Evolutionary conservation across 2,888 invertebrate genomes (phyloP), one percentile per base, ranked within the genome.

Genomic region (Thumatha senex): DNA sequence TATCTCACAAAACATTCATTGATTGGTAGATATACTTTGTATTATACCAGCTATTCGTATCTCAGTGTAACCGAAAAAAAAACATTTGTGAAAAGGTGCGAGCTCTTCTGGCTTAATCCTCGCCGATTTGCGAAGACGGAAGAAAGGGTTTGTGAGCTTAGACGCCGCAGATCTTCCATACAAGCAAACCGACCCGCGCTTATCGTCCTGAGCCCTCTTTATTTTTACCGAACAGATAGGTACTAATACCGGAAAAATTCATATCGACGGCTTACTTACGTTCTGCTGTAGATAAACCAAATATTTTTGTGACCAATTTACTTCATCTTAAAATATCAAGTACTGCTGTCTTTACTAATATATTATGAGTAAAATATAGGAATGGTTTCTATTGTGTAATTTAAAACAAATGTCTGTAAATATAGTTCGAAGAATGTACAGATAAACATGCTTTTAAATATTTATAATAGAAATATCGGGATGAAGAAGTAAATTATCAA

Each of bases 81-180:
- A 86, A 86, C 82, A 86, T 84, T 84, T 81, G 78, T 74, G 80
- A 78, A 82, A 89, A 89, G 86, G 87, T 89, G 86, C 79, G 82
- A 88, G 84, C 82, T 80, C 77, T 83, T 76, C 69, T 75, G 74
- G 75, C 83, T 82, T 89, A 89, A 89, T 90, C 89, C 86, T 70
- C 78, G 84, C 85, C 88, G 86, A 90, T 90, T 90, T 89, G 84
- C 80, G 80, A 85, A 88, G 85, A 84, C 75, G 85, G 83, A 85
- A 87, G 89, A 89, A 89, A 85, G 87, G 89, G 89, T 87, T 86
- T 76, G 74, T 62, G 64, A 61, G 83, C 82, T 86, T 83, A 83
- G 76, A 75, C 63, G 75, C 69, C 72, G 70, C 63, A 78, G 77
- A 80, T 79, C 80, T 77, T 62, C 75, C 70, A 70, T 76, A 79